These are phyloP conservation scores for Trachelus troglodyta DNA, from an alignment of 2,888 invertebrate species.

Conservation along the genomic window DNA sequence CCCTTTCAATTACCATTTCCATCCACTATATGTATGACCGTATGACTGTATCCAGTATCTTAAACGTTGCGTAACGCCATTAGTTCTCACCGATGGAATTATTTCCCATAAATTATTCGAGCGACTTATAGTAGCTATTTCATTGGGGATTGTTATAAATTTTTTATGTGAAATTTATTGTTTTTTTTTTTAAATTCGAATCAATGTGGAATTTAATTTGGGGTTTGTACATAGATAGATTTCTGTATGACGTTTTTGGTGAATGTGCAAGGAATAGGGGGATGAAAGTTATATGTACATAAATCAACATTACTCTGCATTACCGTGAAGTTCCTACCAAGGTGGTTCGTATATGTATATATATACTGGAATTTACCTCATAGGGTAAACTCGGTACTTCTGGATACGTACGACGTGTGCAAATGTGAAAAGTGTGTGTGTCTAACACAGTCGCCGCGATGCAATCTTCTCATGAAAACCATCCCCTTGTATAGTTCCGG, in stretches of 20 bases:
- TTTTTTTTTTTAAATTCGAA: neutral
- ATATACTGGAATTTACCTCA: conserved; percentile 55
- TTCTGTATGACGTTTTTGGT: neutral
- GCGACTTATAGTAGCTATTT: neutral
- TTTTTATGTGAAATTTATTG: neutral
- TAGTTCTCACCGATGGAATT: neutral
- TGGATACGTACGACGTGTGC: neutral
- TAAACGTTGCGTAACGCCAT: neutral
- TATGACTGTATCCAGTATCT: neutral
- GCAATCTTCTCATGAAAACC: conserved; percentile 1
- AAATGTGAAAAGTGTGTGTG: neutral
- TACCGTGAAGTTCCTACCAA: conserved; percentile 59
- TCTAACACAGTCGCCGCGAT: neutral
- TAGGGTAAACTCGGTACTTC: conserved; percentile 52
- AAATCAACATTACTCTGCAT: conserved; percentile 66
- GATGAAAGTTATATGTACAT: conserved; percentile 51
- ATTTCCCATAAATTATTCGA: neutral
- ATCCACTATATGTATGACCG: neutral
- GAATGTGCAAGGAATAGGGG: conserved; percentile 11
- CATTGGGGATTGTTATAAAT: neutral
- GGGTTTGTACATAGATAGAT: neutral
- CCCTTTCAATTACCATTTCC: conserved; percentile 41
- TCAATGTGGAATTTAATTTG: neutral
- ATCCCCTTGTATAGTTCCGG: conserved; percentile 29
- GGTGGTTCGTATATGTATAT: conserved; percentile 29